Conservation (phyloP, 1,140 invertebrate species). For the Antheraea pernyi region DNA sequence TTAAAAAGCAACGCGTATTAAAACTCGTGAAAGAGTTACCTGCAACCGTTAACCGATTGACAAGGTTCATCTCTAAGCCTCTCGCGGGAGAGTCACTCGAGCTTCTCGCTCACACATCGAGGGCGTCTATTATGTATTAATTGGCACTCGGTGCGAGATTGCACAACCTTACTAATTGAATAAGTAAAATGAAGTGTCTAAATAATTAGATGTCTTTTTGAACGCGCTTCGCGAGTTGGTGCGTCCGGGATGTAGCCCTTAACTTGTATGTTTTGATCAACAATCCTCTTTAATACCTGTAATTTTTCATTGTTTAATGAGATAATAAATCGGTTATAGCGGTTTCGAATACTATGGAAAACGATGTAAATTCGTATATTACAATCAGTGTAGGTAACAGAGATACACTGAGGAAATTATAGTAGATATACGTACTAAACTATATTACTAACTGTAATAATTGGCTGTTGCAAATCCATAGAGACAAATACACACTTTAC, state of each 20-base stretch:
- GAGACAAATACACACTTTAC: too few species aligned
- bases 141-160: constrained; percentile 67
- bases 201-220: constrained; percentile 75
- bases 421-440: too few species aligned
- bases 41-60: not conserved
- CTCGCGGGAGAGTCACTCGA: constrained; percentile 46
- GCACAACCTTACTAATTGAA: constrained; percentile 70
- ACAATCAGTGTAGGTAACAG: too few species aligned
- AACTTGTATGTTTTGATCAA: too few species aligned
- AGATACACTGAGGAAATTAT: too few species aligned
- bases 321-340: too few species aligned
- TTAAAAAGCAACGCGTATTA: not conserved
- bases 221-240: constrained; percentile 38
- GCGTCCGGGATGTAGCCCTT: not conserved
- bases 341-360: too few species aligned
- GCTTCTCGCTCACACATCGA: constrained; percentile 58
- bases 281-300: not conserved
- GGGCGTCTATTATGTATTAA: constrained; percentile 73
- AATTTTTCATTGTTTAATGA: too few species aligned
- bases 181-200: constrained; percentile 76
- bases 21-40: not conserved
- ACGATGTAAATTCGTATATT: too few species aligned
- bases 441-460: too few species aligned
- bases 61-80: constrained; percentile 59
- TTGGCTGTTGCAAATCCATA: too few species aligned